These are phyloP conservation scores for Dendrocincla tyrannina DNA, from an alignment of 2,797 vertebrate genomes.

Conservation along the genomic window DNA sequence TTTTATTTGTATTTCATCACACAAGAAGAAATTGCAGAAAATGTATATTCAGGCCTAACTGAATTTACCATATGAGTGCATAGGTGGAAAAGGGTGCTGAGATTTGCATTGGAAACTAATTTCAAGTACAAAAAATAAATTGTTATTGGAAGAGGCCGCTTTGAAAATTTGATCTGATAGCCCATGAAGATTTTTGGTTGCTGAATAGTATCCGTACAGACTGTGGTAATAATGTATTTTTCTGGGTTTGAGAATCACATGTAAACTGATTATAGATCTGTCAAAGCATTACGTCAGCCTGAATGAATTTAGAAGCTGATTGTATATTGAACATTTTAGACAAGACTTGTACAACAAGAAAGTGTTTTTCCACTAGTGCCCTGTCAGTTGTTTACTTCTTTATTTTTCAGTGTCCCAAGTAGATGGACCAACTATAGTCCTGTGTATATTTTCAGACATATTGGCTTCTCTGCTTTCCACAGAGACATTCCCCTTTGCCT, in stretches of 20 bases:
- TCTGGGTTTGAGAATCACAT: background rate
- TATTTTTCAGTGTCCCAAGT: background rate
- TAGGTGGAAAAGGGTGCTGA: background rate
- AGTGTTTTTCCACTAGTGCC: background rate
- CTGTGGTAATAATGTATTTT: background rate
- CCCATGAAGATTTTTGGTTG: background rate
- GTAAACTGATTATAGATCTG: background rate
- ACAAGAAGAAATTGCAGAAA: background rate
- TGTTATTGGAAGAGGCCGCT: background rate
- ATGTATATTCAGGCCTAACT: background rate
- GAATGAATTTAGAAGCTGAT: background rate
- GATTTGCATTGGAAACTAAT: background rate
- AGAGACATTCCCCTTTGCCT: background rate
- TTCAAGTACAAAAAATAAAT: background rate
- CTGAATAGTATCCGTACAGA: background rate
- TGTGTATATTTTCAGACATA: background rate
- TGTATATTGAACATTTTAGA: background rate
- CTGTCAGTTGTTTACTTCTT: background rate
- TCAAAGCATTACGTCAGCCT: background rate
- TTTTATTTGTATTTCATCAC: background rate
- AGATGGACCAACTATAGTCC: background rate
- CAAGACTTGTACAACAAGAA: background rate
- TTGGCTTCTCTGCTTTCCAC: background rate
- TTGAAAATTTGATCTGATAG: background rate
- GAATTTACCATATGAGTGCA: background rate